Evolutionary conservation across 2,113 vertebrate genomes (phyloP).

Genomic region (Phrynosoma platyrhinos): DNA sequence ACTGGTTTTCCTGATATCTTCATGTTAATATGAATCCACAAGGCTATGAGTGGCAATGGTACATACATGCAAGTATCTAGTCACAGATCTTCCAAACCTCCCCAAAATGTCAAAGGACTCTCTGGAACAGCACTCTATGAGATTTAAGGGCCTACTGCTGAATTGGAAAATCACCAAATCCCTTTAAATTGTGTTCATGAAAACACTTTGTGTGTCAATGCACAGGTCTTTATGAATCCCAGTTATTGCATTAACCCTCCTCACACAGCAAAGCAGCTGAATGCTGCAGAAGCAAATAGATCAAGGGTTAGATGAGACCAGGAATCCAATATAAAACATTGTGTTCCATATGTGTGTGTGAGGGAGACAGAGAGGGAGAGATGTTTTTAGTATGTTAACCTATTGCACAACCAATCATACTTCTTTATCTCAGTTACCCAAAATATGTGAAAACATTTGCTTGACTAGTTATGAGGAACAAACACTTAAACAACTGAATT

Average conservation of each 20-base stretch:
- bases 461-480: slow-evolving; percentile 26
- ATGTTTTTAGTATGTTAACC: neutral
- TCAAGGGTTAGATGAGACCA: neutral
- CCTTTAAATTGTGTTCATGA: neutral
- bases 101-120: neutral
- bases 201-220: neutral
- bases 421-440: neutral
- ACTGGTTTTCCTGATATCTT: neutral
- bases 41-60: neutral
- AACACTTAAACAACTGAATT: neutral
- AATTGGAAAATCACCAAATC: neutral
- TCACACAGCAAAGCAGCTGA: neutral
- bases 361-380: neutral
- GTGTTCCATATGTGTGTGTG: neutral
- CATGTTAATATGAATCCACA: neutral
- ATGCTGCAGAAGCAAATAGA: neutral
- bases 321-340: no score
- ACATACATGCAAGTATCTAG: neutral
- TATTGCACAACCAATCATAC: neutral
- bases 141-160: neutral
- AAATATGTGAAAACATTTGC: neutral
- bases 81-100: neutral
- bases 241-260: no score
- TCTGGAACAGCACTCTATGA: neutral
- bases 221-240: neutral